Evolutionary conservation across 2,797 vertebrate species (phyloP).

Genomic region (Iguana delicatissima): DNA sequence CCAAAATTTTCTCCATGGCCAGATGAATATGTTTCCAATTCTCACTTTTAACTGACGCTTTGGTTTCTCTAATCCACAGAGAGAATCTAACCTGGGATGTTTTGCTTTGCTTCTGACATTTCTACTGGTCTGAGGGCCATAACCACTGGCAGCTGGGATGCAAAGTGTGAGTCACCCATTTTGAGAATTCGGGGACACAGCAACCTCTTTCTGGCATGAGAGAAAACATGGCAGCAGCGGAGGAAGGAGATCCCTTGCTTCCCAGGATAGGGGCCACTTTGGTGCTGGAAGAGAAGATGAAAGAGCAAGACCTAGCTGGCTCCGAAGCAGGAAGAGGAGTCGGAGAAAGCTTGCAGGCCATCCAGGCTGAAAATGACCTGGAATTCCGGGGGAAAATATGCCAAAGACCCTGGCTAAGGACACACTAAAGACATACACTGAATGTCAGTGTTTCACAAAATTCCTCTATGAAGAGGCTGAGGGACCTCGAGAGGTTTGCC

Average conservation of each 20-base stretch:
- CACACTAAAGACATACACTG: accelerated
- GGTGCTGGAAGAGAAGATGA: background rate
- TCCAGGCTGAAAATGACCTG: background rate
- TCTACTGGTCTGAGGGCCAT: background rate
- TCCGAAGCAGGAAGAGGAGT: background rate
- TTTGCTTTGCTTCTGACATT: background rate
- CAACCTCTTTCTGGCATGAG: background rate
- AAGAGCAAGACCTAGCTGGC: background rate
- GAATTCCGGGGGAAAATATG: background rate
- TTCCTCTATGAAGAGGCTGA: background rate
- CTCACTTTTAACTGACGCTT: background rate
- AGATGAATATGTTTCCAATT: no score
- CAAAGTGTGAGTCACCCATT: background rate
- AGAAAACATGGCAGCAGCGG: background rate
- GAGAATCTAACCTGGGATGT: background rate
- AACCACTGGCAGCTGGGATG: background rate
- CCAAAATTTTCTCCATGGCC: no score
- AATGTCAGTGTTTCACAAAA: background rate
- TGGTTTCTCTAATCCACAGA: background rate
- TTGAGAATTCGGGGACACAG: background rate
- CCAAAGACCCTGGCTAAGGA: background rate
- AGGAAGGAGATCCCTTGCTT: background rate
- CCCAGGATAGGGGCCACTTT: accelerated
- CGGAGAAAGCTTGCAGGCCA: background rate
- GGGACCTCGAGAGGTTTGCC: background rate